Evolutionary conservation across 2,797 vertebrate genomes (phyloP).

Genomic region (Cossypha dichroa): DNA sequence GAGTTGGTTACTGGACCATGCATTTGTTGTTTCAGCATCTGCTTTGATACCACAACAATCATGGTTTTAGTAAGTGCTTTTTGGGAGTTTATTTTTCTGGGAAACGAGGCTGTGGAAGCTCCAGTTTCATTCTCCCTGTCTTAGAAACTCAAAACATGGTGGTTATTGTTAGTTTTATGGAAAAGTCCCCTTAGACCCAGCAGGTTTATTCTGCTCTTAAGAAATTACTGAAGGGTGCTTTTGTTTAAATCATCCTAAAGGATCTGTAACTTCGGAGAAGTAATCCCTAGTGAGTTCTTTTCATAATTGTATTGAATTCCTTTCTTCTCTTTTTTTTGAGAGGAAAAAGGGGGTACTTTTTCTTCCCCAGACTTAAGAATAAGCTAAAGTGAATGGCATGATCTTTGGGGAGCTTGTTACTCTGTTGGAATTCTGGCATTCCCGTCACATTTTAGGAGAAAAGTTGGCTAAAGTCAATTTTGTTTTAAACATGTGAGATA

Average conservation of each 20-base stretch:
- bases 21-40: not conserved
- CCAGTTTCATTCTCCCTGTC: rapidly evolving
- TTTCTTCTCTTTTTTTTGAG: not conserved
- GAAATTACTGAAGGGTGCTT: not conserved
- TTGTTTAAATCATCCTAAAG: not conserved
- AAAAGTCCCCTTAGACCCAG: not conserved
- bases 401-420: not conserved
- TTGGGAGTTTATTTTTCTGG: not conserved
- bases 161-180: not conserved
- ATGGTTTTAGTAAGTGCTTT: not conserved
- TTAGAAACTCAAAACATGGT: not conserved
- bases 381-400: not conserved
- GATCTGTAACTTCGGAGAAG: not conserved
- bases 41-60: not conserved
- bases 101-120: not conserved
- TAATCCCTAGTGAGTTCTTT: not conserved
- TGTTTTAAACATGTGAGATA: not conserved
- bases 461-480: not conserved
- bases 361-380: not conserved
- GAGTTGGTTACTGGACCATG: not conserved
- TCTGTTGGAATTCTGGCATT: not conserved
- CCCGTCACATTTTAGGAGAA: not conserved
- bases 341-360: not conserved
- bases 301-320: not conserved
- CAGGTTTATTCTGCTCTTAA: not conserved